Evolutionary conservation across 2,888 invertebrate species (phyloP).

Genomic region (Rhagium mordax): DNA sequence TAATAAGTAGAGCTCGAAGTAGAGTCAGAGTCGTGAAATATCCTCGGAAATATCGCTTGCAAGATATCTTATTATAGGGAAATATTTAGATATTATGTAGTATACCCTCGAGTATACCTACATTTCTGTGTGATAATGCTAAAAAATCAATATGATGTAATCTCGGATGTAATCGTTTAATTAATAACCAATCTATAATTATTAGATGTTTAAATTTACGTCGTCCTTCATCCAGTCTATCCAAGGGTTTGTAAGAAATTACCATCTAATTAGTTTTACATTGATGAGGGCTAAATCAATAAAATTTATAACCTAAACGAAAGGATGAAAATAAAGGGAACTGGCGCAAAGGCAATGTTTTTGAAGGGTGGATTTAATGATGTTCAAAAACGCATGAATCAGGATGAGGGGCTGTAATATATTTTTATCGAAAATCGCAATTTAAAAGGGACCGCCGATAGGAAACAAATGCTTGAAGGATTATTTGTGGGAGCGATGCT

Average conservation of each 20-base stretch:
- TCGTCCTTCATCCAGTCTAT: neutral
- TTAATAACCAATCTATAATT: neutral
- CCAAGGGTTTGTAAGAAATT: conserved; percentile 4
- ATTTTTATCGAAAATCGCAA: conserved; percentile 16
- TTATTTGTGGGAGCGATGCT: neutral
- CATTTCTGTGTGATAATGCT: too few species aligned
- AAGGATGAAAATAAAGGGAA: neutral
- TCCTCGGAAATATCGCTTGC: too few species aligned
- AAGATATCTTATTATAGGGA: too few species aligned
- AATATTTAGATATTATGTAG: too few species aligned
- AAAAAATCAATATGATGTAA: too few species aligned
- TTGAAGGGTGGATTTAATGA: conserved; percentile 17
- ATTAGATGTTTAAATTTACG: neutral
- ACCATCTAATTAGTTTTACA: conserved; percentile 28
- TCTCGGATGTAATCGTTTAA: neutral
- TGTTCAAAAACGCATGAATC: conserved; percentile 9
- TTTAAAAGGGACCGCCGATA: neutral
- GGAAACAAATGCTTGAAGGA: neutral
- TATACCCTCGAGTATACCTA: too few species aligned
- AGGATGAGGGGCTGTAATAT: conserved; percentile 10
- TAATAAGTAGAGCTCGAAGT: too few species aligned
- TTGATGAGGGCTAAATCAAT: conserved; percentile 21
- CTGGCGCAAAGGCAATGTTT: neutral
- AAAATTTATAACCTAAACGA: conserved; percentile 10
- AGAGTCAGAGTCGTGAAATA: too few species aligned